Percentiles rank a stretch among this genome's conserved stretches.
Conservation (phyloP, 1,140 invertebrate genomes). For the Eurytemora carolleeae region DNA sequence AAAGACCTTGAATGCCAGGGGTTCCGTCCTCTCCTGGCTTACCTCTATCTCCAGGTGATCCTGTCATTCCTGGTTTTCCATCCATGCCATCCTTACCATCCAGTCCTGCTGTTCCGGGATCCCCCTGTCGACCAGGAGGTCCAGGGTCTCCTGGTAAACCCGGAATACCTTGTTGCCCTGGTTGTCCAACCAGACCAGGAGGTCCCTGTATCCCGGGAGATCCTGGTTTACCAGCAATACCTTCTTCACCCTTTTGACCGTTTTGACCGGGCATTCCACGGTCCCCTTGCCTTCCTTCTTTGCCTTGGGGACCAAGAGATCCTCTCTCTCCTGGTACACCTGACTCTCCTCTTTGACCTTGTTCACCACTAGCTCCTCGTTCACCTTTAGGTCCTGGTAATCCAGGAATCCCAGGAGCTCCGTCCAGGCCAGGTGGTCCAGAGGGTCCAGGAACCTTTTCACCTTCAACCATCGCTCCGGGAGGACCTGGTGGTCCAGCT, state of each 20-base stretch:
- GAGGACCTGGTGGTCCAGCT: constrained; percentile 6
- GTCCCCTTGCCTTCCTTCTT: constrained; percentile 43
- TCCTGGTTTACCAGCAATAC: constrained; percentile 49
- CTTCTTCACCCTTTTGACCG: constrained; percentile 56
- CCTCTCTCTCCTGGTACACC: constrained; percentile 49
- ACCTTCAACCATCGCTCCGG: constrained; percentile 9
- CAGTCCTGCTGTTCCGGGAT: constrained; percentile 49
- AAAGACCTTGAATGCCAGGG: constrained; percentile 52
- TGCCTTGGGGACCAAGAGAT: constrained; percentile 40
- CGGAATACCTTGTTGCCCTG: constrained; percentile 54
- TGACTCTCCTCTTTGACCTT: constrained; percentile 53
- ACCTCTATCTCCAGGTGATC: constrained; percentile 48
- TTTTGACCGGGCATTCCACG: constrained; percentile 56
- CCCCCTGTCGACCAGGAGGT: constrained; percentile 54
- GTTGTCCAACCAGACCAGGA: constrained; percentile 46
- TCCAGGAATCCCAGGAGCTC: constrained; percentile 49
- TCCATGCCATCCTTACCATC: constrained; percentile 54
- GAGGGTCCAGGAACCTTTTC: constrained; percentile 38
- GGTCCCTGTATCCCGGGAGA: constrained; percentile 51
- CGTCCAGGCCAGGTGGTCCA: constrained; percentile 53
- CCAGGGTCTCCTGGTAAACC: constrained; percentile 60
- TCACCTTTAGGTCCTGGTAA: constrained; percentile 44
- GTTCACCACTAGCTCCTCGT: constrained; percentile 48
- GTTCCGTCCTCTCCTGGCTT: constrained; percentile 47
- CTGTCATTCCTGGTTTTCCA: constrained; percentile 51